Evolutionary conservation across 2,113 vertebrate genomes (phyloP).

Genomic region (Dasyornis broadbenti): DNA sequence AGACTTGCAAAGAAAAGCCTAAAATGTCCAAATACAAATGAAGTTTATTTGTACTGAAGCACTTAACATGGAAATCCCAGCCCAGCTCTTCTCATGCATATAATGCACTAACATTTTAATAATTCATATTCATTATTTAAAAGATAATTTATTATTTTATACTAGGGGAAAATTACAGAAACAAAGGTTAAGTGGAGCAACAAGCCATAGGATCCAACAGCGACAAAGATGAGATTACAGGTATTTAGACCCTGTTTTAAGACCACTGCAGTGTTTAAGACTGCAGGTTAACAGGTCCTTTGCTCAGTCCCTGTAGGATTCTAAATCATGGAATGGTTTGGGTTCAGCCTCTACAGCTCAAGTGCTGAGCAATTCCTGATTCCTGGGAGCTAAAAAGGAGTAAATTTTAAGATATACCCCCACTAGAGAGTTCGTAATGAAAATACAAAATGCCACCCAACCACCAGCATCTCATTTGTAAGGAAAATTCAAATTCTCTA

Average conservation of each 20-base stretch:
- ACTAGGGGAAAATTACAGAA: background rate
- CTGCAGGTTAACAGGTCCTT: background rate
- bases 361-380: background rate
- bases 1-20: background rate
- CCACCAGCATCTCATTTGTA: background rate
- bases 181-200: background rate
- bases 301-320: background rate
- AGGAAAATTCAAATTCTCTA: background rate
- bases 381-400: background rate
- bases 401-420: rapidly evolving
- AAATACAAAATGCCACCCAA: background rate
- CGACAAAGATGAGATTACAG: background rate
- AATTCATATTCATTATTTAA: background rate
- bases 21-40: background rate
- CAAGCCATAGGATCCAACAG: background rate
- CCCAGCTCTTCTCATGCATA: background rate
- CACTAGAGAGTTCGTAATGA: background rate
- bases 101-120: background rate
- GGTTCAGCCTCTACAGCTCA: background rate
- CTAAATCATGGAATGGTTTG: background rate
- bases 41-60: background rate
- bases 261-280: background rate
- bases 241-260: background rate
- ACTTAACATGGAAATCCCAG: background rate
- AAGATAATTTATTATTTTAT: background rate